A percentile compares a stretch with the other conserved stretches of the same genome.
Evolutionary conservation across 1,140 invertebrate species (phyloP).

Genomic region (Cydia splendana): DNA sequence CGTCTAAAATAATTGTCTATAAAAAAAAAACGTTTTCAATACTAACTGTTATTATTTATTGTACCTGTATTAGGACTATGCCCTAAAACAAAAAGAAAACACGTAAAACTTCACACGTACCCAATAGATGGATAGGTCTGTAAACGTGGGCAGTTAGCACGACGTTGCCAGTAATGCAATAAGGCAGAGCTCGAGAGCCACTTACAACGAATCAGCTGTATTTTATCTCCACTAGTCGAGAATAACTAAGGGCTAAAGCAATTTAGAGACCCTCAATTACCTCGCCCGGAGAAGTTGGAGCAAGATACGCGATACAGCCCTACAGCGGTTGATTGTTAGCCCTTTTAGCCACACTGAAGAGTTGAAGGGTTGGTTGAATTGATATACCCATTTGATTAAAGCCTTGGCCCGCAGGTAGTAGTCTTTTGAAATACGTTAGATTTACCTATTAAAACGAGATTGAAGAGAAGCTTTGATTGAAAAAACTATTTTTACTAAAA

Average conservation of each 20-base stretch:
- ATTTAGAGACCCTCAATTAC: slow-evolving; percentile 62
- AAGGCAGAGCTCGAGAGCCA: slow-evolving; percentile 46
- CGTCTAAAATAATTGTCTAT: too few relatives aligned
- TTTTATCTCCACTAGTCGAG: slow-evolving; percentile 57
- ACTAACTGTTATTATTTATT: too few relatives aligned
- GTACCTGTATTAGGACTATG: neutral
- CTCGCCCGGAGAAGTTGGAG: slow-evolving; percentile 41
- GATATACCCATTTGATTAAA: slow-evolving; percentile 7
- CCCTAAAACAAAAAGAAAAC: neutral
- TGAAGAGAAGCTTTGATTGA: too few relatives aligned
- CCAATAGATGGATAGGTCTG: slow-evolving; percentile 29
- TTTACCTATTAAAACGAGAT: neutral
- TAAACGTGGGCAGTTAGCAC: slow-evolving; percentile 38
- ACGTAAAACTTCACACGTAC: neutral
- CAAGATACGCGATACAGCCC: slow-evolving; percentile 18
- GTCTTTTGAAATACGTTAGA: neutral
- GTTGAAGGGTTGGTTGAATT: neutral
- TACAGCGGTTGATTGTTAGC: neutral
- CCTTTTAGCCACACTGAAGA: neutral
- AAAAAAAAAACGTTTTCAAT: too few relatives aligned
- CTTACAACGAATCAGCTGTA: slow-evolving; percentile 56
- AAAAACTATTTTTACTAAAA: too few relatives aligned
- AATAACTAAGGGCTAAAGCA: slow-evolving; percentile 63
- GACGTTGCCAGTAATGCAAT: slow-evolving; percentile 46
- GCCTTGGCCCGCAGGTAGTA: neutral